Base-by-base conservation (phyloP, 2,797 vertebrate genomes). In the Selene dorsalis region DNA sequence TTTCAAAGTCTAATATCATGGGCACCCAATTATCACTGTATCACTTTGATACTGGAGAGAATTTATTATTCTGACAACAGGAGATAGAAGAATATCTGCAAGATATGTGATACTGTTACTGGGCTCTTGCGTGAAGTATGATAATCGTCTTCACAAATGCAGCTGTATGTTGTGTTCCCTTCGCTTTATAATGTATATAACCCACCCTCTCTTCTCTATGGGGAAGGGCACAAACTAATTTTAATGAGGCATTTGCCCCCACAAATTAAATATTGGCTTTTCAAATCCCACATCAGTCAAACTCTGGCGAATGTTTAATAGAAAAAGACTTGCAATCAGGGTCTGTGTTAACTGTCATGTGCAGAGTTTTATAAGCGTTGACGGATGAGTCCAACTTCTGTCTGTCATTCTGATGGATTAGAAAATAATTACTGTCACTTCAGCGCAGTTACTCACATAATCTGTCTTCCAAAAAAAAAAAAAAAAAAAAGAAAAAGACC, bases 381-480 rank as follows among this genome's bases (percentile, higher is more conserved):
- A 78, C 45, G 55, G 84, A 86, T 59, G 68, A 79, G 52, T 77
- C 82, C 52, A 52, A 71, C 70, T 24, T 62, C 73, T 77, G 77
- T 77, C 87, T 69, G 70, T 85, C 87, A 85, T 30, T 72, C 63
- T 79, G 67, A 75, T 0, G 39, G 83, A 80, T 84, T 87, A 85
- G 35, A 61, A 81, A 83, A 85, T 84, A 87, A 89, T 88, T 77
- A 85, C 62, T 66, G 75, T 57, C 68, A 67, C 65, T 41, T 48
- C 53, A 17, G 59, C 63, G 61, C 0, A 1, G 47, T 53, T 73
- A 60, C 59, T 69, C 73, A 67, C 56, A 66, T 72, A 77, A 83
- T 85, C 73, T 83, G 64, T 68, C 39, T 64, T 52, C 52, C 11
- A 60, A 17, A 59, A 65, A 55, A 32, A 5, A 1, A n/a, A 64